Base-by-base conservation (phyloP, 2,113 vertebrate species). In the Cyprinodon brontotheroides region DNA sequence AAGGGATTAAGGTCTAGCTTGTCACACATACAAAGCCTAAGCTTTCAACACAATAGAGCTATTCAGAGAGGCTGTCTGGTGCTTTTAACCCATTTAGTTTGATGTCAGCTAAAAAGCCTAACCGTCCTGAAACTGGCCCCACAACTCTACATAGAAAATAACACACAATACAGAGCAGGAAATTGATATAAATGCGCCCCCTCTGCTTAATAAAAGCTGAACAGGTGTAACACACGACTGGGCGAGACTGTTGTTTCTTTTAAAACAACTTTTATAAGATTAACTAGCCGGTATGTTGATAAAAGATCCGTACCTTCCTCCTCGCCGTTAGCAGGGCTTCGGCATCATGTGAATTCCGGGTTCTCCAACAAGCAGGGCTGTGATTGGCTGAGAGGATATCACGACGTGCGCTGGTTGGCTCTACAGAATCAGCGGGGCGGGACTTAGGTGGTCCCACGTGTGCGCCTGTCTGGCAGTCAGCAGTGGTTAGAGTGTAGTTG, bases 11-110 rank as follows among this genome's bases (percentile, higher is more conserved):
- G 9, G 50, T 15, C 59, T 45, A 38, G 36, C 4, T 14, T 62
- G 12, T 63, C 45, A n/a, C 74, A 57, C 45, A 67, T 48, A 36
- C 70, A 63, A 69, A 59, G 47, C 62, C 65, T 45, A 70, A 66
- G 48, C 83, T 81, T 71, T 65, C 66, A 15, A 64, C 69, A 90
- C 91, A 91, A 93, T 89, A 62, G 77, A 76, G 71, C 90, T 86
- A 91, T 89, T 93, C 86, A 92, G 64, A 72, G 13, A 17, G 40
- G 38, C 79, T 83, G 77, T 89, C 90, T 91, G 86, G 89, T 79
- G 75, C 67, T 80, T 90, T 91, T 86, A 77, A 62, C 67, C 83
- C 79, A 85, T 89, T 91, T 80, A 91, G n/a, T 77, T 79, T n/a
- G 22, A 36, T 85, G 91, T 89, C 88, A 89, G 90, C 83, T 87